A percentile compares a stretch with the other conserved stretches of the same genome.
These are phyloP conservation scores for Silurus lanzhouensis DNA, from an alignment of 2,797 vertebrate species.

Conservation along the genomic window DNA sequence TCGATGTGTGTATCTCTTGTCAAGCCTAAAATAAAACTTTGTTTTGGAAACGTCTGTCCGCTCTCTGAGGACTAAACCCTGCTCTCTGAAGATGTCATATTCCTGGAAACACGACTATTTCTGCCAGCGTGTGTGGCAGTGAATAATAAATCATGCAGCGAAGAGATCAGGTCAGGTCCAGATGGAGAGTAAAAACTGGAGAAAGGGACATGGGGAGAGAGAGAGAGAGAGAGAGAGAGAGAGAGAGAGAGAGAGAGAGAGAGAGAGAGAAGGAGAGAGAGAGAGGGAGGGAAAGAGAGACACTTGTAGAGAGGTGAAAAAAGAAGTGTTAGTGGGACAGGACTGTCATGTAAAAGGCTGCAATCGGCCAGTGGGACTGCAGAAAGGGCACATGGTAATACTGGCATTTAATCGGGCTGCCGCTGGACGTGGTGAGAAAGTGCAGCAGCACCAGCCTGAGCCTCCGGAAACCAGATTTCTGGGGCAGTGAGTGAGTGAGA, in stretches of 20 bases:
- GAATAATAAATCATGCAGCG: slow-evolving; percentile 53
- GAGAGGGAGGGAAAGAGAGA: slow-evolving; percentile 22
- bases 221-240: slow-evolving; percentile 20
- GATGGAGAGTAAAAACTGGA: slow-evolving; percentile 19
- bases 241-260: neutral
- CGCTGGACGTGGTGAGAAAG: slow-evolving; percentile 66
- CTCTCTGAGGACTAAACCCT: slow-evolving; percentile 39
- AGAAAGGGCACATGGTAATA: slow-evolving; percentile 78
- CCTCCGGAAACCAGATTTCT: slow-evolving; percentile 39
- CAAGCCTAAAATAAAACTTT: slow-evolving; percentile 34
- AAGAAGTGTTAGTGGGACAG: slow-evolving; percentile 44
- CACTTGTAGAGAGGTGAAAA: slow-evolving; percentile 30
- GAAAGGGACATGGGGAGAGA: neutral
- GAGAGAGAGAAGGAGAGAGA: neutral
- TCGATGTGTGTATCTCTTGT: slow-evolving; percentile 33
- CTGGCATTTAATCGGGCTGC: slow-evolving; percentile 75
- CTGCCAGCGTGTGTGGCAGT: slow-evolving; percentile 20
- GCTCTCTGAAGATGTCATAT: slow-evolving; percentile 52
- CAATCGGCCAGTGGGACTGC: slow-evolving; percentile 55
- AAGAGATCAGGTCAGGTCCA: slow-evolving; percentile 34
- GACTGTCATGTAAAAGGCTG: slow-evolving; percentile 50
- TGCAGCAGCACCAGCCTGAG: slow-evolving; percentile 50
- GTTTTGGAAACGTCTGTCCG: slow-evolving; percentile 7
- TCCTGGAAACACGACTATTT: slow-evolving; percentile 59
- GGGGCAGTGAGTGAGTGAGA: slow-evolving; percentile 44